Conservation (phyloP, 2,113 vertebrate genomes). For the Gila orcuttii region DNA sequence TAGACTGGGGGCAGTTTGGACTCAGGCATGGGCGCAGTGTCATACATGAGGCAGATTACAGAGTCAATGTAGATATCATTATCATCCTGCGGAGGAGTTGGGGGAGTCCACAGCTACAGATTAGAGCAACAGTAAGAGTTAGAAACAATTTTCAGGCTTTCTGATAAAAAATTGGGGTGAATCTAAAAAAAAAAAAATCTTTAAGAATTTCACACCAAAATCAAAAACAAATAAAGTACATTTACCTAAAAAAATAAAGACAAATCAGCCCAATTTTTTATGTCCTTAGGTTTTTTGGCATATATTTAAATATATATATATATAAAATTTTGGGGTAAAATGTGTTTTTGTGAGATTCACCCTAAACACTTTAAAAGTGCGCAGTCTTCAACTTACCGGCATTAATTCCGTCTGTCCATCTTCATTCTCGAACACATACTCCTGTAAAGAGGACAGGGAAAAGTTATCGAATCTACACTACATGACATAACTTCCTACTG, state of each 20-base stretch:
- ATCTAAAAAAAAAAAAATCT: not conserved
- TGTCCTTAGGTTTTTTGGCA: too few species aligned
- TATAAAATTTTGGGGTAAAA: not conserved
- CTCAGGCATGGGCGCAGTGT: constrained; percentile 86
- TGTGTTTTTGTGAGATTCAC: not conserved
- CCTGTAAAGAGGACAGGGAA: constrained; percentile 69
- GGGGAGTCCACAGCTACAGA: constrained; percentile 89
- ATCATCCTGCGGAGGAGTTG: constrained; percentile 92
- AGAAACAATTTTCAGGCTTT: not conserved
- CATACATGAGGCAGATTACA: constrained; percentile 93
- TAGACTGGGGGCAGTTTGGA: constrained; percentile 89
- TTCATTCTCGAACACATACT: constrained; percentile 87
- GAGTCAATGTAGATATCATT: constrained; percentile 93
- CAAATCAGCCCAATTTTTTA: too few species aligned
- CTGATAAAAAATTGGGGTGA: not conserved
- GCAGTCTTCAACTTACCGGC: constrained; percentile 77
- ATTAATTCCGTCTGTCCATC: constrained; percentile 90
- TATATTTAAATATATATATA: too few species aligned
- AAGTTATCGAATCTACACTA: constrained; percentile 30
- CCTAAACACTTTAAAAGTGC: not conserved
- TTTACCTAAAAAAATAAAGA: not conserved
- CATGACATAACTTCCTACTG: not conserved
- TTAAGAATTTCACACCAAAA: not conserved
- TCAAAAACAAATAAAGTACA: not conserved
- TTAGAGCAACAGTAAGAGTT: constrained; percentile 16